Evolutionary conservation across 53 echinoderm and acorn worm genomes (phyloP).

Genomic region (Henricia sp.): DNA sequence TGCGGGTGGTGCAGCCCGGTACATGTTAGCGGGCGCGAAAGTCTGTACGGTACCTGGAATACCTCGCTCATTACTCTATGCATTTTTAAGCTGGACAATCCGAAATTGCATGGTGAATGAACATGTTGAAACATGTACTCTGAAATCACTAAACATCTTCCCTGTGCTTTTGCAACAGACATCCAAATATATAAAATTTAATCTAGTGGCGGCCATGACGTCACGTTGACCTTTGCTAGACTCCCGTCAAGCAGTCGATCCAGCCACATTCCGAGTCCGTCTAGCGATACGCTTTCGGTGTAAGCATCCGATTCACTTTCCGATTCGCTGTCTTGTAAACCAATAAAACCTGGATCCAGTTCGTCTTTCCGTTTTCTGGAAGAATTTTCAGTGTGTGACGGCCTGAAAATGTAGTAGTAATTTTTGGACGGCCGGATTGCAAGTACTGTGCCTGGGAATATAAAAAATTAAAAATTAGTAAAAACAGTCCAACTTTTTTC

Average conservation of each 20-base stretch:
- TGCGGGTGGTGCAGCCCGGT: no score
- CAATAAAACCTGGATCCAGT: conserved; percentile 50
- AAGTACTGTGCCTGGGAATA: conserved; percentile 54
- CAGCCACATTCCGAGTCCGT: conserved; percentile 73
- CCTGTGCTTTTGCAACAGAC: no score
- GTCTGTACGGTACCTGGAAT: no score
- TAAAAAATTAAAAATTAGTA: neutral
- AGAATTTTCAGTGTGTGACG: conserved; percentile 18
- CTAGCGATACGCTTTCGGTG: neutral
- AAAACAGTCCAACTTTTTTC: no score
- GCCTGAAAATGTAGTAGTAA: conserved; percentile 68
- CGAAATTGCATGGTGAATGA: no score
- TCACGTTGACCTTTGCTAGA: conserved; percentile 44
- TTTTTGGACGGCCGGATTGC: conserved; percentile 81
- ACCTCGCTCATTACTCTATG: no score
- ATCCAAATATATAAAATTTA: neutral
- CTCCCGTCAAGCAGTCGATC: conserved; percentile 71
- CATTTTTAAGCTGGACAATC: no score
- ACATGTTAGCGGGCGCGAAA: no score
- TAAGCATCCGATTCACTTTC: conserved; percentile 15
- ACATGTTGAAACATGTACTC: no score
- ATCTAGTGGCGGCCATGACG: conserved; percentile 64
- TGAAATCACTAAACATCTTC: no score
- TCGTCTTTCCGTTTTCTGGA: conserved; percentile 3
- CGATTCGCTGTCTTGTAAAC: conserved; percentile 2